Evolutionary conservation across 2,888 invertebrate species (phyloP).

Genomic region (Zootermopsis nevadensis): DNA sequence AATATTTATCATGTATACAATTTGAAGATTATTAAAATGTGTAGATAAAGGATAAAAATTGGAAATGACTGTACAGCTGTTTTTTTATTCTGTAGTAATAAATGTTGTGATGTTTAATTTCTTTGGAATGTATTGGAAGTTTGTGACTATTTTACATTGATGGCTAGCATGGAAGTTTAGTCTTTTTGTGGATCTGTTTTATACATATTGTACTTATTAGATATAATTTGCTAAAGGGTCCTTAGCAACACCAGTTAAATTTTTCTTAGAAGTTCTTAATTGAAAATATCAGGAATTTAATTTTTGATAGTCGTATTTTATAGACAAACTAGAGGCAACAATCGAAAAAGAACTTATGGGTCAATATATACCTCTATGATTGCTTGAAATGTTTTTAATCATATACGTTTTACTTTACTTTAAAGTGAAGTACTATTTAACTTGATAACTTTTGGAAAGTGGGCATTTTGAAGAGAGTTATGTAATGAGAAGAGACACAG

Average conservation of each 20-base stretch:
- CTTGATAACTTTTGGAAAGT: background rate
- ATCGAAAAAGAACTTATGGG: background rate
- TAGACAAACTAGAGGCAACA: background rate
- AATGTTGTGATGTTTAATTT: background rate
- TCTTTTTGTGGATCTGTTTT: background rate
- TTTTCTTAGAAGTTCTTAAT: background rate
- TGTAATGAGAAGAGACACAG: too few relatives aligned
- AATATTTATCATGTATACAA: too few relatives aligned
- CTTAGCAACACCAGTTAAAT: background rate
- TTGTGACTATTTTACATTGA: background rate
- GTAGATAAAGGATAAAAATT: background rate
- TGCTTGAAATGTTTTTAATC: background rate
- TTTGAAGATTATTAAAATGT: too few relatives aligned
- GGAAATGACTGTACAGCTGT: constrained; percentile 17
- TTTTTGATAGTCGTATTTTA: background rate
- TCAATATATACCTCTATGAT: background rate
- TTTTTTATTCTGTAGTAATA: background rate
- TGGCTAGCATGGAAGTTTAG: constrained; percentile 17
- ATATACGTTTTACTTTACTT: too few relatives aligned
- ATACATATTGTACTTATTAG: constrained; percentile 1
- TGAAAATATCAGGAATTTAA: background rate
- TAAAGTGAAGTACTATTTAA: background rate
- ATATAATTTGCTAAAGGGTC: background rate
- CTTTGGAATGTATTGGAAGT: constrained; percentile 23
- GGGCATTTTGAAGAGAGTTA: background rate